Evolutionary conservation across 2,797 vertebrate genomes (phyloP), one percentile per base, ranked within the genome.

Genomic region (Brotogeris chrysoptera): DNA sequence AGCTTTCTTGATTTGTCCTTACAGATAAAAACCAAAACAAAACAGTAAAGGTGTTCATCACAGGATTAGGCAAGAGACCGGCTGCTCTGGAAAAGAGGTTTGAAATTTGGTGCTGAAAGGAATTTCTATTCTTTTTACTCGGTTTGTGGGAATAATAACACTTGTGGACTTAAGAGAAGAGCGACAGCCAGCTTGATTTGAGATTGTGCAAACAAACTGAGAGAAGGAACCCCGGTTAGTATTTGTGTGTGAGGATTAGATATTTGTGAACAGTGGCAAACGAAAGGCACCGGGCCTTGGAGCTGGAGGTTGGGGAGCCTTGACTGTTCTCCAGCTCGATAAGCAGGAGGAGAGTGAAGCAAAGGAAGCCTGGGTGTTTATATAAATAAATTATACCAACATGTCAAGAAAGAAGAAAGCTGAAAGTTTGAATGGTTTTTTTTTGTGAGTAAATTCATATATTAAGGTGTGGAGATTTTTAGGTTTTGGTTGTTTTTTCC

Each of bases 401-500:
- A 27, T 5, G 1, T 49, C 52, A 79, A 49, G 32, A 57, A 84
- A 76, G 32, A 65, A 77, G 25, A 11, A 84, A 91, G 3, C 5
- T 44, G 32, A 41, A 84, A 78, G 16, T 23, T 13, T 71, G 5
- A 68, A 30, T 55, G 23, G 0, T 57, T 77, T 13, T 64, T 86
- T 52, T 83, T 63, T 70, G 13, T 71, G 17, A 91, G 8, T 44
- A 47, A 78, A 39, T 53, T n/a, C 52, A n/a, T 66, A 24, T 30
- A 38, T 39, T 83, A 34, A 60, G 2, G 1, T 60, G 11, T 24
- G 6, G 7, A 16, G 1, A 0, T 3, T 10, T 16, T n/a, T 70
- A 11, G 4, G 7, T 5, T 9, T 39, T n/a, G 3, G 20, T 34
- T 34, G 21, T 8, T 2, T 46, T 4, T 44, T 41, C 28, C 0